A percentile compares a stretch with the other conserved stretches of the same genome.
These are phyloP conservation scores for Lamellibrachia satsuma DNA, from an alignment of 2,888 invertebrate species.

Conservation along the genomic window DNA sequence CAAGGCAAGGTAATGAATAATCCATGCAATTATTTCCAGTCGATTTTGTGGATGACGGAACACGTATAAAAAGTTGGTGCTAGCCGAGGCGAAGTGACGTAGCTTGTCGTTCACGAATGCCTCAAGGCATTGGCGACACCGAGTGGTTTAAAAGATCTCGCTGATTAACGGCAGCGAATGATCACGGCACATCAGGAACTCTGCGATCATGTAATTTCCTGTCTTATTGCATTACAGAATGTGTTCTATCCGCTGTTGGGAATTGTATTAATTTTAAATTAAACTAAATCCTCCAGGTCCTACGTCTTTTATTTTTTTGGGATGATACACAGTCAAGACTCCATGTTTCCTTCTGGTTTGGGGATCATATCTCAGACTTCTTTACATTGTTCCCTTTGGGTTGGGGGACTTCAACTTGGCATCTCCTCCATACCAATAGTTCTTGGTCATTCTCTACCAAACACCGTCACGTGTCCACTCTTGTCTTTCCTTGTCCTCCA, in stretches of 20 bases:
- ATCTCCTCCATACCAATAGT: too few species aligned
- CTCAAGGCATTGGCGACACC: not conserved
- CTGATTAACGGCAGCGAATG: not conserved
- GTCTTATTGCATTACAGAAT: not conserved
- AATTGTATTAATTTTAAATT: too few species aligned
- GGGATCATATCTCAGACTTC: too few species aligned
- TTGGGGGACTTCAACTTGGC: too few species aligned
- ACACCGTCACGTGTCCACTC: not conserved
- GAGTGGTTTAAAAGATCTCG: not conserved
- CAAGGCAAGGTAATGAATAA: not conserved
- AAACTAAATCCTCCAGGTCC: too few species aligned
- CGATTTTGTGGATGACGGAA: not conserved
- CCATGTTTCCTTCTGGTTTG: too few species aligned
- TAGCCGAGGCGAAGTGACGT: not conserved
- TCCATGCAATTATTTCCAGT: constrained; percentile 6
- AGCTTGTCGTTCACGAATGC: not conserved
- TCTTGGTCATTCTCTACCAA: too few species aligned
- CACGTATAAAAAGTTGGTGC: constrained; percentile 3
- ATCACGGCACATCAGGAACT: not conserved
- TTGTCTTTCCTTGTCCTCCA: not conserved
- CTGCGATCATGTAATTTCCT: constrained; percentile 2
- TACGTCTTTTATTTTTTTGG: too few species aligned
- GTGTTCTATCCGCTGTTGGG: too few species aligned
- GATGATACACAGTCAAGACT: too few species aligned
- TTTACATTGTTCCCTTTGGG: too few species aligned